phyloP scores from a whole-genome alignment of 2,113 vertebrate genomes.

The Albula glossodonta region DNA sequence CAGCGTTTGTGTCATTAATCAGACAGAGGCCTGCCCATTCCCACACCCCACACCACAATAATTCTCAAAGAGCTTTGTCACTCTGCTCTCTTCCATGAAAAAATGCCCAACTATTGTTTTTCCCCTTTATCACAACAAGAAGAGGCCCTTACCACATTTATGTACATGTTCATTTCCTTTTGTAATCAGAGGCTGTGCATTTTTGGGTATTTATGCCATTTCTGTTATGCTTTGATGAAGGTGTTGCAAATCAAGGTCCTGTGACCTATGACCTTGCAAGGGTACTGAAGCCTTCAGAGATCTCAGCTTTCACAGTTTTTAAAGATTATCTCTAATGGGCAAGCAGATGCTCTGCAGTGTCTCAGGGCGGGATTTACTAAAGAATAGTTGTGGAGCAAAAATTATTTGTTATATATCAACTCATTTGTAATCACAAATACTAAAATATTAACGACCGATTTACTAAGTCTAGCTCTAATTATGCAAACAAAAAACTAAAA shows the following conservation, averaged over 20 bases:
- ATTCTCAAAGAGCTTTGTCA: constrained; percentile 26
- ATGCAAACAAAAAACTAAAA: too few species aligned
- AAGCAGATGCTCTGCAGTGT: not conserved
- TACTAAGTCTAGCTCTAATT: too few species aligned
- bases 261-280: not conserved
- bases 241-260: not conserved
- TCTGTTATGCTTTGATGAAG: constrained; percentile 1
- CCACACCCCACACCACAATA: constrained; percentile 41
- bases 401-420: not conserved
- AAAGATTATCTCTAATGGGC: not conserved
- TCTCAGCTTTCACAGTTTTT: not conserved
- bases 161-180: not conserved
- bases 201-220: not conserved
- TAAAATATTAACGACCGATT: too few species aligned
- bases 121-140: not conserved
- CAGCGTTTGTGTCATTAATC: constrained; percentile 52
- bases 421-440: too few species aligned
- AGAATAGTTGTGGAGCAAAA: not conserved
- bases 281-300: not conserved
- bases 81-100: constrained; percentile 18
- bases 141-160: not conserved
- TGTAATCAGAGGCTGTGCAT: not conserved
- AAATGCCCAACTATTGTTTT: not conserved
- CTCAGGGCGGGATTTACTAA: not conserved
- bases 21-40: constrained; percentile 48